Evolutionary conservation across 2,888 invertebrate genomes (phyloP).

Genomic region (Parnassius glacialis): DNA sequence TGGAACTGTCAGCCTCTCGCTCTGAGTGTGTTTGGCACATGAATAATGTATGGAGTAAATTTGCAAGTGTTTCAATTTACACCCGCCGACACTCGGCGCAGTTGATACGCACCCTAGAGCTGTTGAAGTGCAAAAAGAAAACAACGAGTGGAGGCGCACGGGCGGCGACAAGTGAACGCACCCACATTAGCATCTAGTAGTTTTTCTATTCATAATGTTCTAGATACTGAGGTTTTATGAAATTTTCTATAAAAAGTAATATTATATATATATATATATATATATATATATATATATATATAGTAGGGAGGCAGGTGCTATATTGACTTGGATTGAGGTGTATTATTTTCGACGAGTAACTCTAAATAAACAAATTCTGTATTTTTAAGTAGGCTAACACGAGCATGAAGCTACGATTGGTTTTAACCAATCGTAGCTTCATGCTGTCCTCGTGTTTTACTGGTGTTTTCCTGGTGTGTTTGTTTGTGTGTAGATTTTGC

Average conservation of each 20-base stretch:
- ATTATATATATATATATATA: too few species aligned
- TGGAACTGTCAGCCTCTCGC: constrained; percentile 57
- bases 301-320: not conserved
- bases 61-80: constrained; percentile 82
- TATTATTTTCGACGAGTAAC: not conserved
- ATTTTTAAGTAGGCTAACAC: too few species aligned
- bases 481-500: too few species aligned
- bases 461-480: too few species aligned
- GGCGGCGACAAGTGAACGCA: constrained; percentile 40
- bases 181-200: constrained; percentile 38
- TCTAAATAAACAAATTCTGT: not conserved
- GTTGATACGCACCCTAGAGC: constrained; percentile 66
- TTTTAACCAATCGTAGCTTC: too few species aligned
- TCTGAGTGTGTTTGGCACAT: constrained; percentile 70
- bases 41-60: constrained; percentile 80
- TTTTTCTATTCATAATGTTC: constrained; percentile 26
- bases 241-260: not conserved
- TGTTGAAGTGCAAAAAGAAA: constrained; percentile 77
- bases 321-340: not conserved
- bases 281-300: too few species aligned
- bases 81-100: constrained; percentile 68
- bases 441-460: too few species aligned
- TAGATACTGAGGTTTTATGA: not conserved
- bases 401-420: too few species aligned
- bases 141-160: constrained; percentile 54